Evolutionary conservation across 2,113 vertebrate species (phyloP).

Genomic region (Hippocampus comes): DNA sequence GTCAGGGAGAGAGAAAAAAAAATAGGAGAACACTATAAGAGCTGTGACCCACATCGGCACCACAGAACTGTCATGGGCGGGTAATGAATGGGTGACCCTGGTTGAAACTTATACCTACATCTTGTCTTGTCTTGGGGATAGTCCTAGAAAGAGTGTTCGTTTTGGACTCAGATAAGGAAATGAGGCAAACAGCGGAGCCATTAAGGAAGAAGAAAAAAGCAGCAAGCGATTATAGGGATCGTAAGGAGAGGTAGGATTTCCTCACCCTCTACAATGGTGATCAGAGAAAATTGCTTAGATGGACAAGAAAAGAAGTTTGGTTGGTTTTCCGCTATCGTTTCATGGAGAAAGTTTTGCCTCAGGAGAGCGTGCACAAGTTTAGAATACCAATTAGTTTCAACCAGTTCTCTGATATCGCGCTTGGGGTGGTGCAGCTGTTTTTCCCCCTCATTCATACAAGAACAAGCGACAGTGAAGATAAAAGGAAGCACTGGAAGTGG

Average conservation of each 20-base stretch:
- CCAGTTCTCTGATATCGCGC: constrained; percentile 47
- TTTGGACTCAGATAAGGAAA: constrained; percentile 13
- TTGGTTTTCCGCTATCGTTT: constrained; percentile 53
- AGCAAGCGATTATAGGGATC: not conserved
- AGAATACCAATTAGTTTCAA: constrained; percentile 71
- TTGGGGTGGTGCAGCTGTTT: constrained; percentile 27
- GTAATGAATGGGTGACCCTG: constrained; percentile 66
- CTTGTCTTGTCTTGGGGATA: constrained; percentile 58
- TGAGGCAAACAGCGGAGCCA: not conserved
- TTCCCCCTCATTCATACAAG: constrained; percentile 4
- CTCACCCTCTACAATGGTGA: constrained; percentile 15
- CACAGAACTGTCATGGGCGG: constrained; percentile 63
- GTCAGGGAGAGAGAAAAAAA: constrained; percentile 40
- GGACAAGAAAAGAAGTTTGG: constrained; percentile 60
- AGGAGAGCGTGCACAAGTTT: constrained; percentile 56
- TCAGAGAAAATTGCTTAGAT: constrained; percentile 56
- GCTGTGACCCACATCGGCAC: constrained; percentile 62
- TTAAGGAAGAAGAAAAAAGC: not conserved
- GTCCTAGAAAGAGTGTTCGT: constrained; percentile 59
- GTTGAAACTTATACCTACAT: constrained; percentile 39
- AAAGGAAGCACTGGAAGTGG: constrained; percentile 27
- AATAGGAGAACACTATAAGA: constrained; percentile 30
- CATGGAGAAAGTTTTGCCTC: constrained; percentile 55
- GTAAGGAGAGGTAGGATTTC: constrained; percentile 22
- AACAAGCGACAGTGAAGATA: constrained; percentile 35